These are phyloP conservation scores for Brachyistius frenatus DNA, from an alignment of 2,113 vertebrate species.

Conservation along the genomic window DNA sequence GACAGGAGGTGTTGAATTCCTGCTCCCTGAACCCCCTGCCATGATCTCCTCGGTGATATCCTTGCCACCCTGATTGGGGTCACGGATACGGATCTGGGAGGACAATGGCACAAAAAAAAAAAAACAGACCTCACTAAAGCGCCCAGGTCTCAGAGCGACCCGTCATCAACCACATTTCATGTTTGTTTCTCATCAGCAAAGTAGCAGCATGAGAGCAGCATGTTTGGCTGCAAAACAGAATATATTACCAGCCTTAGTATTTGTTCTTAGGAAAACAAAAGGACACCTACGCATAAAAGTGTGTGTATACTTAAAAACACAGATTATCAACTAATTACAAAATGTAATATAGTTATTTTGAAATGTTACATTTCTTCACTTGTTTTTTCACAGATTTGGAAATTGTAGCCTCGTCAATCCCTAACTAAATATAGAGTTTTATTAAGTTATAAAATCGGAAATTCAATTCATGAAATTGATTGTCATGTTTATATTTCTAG, in stretches of 20 bases:
- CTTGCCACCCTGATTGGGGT: slow-evolving; percentile 97
- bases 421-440: too few relatives aligned
- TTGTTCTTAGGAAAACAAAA: too few relatives aligned
- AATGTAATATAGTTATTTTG: background rate
- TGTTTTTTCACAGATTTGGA: background rate
- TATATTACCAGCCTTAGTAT: background rate
- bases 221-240: background rate
- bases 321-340: background rate
- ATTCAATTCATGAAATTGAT: background rate
- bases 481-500: background rate
- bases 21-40: slow-evolving; percentile 94
- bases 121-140: slow-evolving; percentile 74
- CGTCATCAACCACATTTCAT: background rate
- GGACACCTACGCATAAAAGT: background rate
- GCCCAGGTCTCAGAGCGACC: slow-evolving; percentile 19
- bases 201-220: too few relatives aligned
- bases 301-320: too few relatives aligned
- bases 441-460: background rate
- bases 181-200: background rate
- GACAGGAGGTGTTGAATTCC: slow-evolving; percentile 94
- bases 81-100: slow-evolving; percentile 95
- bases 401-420: background rate
- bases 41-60: slow-evolving; percentile 99
- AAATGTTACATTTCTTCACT: background rate
- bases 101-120: slow-evolving; percentile 73